Conservation (phyloP, 2,113 vertebrate genomes). For the Coturnix japonica region DNA sequence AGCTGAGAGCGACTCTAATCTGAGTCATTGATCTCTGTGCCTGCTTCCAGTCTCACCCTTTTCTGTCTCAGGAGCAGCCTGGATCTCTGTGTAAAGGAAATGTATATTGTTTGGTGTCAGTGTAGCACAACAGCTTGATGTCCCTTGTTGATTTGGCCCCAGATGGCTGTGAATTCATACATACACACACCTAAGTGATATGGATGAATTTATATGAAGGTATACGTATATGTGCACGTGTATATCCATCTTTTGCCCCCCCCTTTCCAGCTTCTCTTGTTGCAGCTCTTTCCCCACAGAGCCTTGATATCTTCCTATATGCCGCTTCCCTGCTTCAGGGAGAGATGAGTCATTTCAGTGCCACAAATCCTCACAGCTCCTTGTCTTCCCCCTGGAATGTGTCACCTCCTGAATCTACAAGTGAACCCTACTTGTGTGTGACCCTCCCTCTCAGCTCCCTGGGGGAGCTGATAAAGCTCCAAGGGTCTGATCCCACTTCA, state of each 20-base stretch:
- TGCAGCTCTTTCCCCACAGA: background rate
- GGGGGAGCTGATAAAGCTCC: background rate
- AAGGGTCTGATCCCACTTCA: background rate
- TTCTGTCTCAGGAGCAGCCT: background rate
- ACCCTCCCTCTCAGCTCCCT: background rate
- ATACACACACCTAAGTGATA: background rate
- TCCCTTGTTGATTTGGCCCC: accelerated
- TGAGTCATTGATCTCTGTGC: background rate
- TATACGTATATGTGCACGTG: background rate
- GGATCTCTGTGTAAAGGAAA: background rate
- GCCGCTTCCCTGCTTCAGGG: background rate
- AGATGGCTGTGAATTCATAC: background rate
- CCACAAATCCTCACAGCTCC: background rate
- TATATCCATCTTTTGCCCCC: background rate
- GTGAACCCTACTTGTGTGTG: background rate
- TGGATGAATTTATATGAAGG: background rate
- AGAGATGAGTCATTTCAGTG: background rate
- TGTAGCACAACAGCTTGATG: background rate
- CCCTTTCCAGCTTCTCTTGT: background rate
- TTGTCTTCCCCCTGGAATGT: background rate
- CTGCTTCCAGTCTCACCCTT: background rate
- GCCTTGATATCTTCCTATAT: background rate
- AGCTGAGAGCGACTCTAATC: background rate
- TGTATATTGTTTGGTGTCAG: background rate
- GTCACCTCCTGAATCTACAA: background rate